Evolutionary conservation across 1,140 invertebrate species (phyloP), one percentile per base, ranked within the genome.

Genomic region (Dinoponera quadriceps): DNA sequence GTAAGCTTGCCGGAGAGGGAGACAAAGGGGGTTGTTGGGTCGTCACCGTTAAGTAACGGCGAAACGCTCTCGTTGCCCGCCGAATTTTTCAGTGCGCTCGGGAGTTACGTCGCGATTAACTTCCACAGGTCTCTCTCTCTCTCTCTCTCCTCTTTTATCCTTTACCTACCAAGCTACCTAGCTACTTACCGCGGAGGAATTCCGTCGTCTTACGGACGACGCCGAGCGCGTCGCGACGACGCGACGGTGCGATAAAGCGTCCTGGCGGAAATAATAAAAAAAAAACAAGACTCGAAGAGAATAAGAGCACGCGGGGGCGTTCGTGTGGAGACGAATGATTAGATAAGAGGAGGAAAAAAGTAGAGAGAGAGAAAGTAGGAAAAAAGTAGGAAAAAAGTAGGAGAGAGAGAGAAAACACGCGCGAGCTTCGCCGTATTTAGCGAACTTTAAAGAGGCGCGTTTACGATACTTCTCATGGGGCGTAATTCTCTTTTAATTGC

Each of bases 1-100:
- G 86, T 82, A 82, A 90, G 85, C 88, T 89, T 80, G 60, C 85
- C 84, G 89, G 33, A 22, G n/a, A 13, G 25, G 62, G 49, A 63
- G 60, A 74, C 4, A 44, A 44, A 82, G 20, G n/a, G 77, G 68
- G 77, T 71, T 57, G 77, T 71, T 29, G 73, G 38, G 78, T 51
- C 20, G 48, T 60, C 18, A 20, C 9, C 33, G 44, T 62, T 60
- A 63, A 74, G 57, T 33, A 62, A 48, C 54, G 54, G 25, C 20
- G 68, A 82, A 75, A 77, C 81, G 22, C 38, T 22, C 20, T 77
- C 59, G 69, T 60, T 74, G 60, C 14, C 48, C 60, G 54, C 59
- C 71, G 49, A 83, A 83, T 83, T 83, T 83, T 83, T 83, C 44
- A 77, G 38, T 20, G 59, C 18, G 38, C 49, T 38, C 16, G 44